Base-by-base conservation (phyloP, 1,140 invertebrate genomes). In the Ooceraea biroi region DNA sequence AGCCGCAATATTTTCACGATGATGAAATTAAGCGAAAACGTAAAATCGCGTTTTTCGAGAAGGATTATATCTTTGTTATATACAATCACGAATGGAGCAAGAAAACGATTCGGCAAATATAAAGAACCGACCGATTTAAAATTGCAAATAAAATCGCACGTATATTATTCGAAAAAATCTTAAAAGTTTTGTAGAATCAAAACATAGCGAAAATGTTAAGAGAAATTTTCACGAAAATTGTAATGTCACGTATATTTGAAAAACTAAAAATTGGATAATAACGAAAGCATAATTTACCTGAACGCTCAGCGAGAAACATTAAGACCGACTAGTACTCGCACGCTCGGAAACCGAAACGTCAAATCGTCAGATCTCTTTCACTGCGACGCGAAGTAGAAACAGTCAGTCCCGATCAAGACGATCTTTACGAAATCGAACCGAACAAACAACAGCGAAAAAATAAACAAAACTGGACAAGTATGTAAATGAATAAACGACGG, bases 351-450 rank as follows among this genome's bases (percentile, higher is more conserved):
- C 30, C 50, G 50, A 22, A 80, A 78, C 25, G 41, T 80, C 76
- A 22, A n/a, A 65, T 4, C n/a, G n/a, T n/a, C n/a, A n/a, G 76
- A 80, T 55, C 48, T 71, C 30, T 46, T 80, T 69, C 76, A 80
- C 76, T 71, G 63, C 25, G 76, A 69, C 12, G 76, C 65, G 41
- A 71, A 65, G 41, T 44, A 25, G 48, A 77, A 80, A 30, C 36
- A 65, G 19, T 68, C 48, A 30, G 11, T 10, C 14, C 14, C 12
- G 55, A 61, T 73, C 19, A 25, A n/a, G 57, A 73, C 57, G 27
- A 50, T 19, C 22, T 36, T 71, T 19, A 25, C 48, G 48, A 48
- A 61, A 12, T 36, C 36, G 36, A 36, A 36, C 12, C 10, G 25
- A 8, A 69, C 19, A 48, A 69, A 60, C 25, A 30, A 46, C 19